These are phyloP conservation scores for Callipepla squamata DNA, from an alignment of 2,113 vertebrate genomes.

Conservation along the genomic window DNA sequence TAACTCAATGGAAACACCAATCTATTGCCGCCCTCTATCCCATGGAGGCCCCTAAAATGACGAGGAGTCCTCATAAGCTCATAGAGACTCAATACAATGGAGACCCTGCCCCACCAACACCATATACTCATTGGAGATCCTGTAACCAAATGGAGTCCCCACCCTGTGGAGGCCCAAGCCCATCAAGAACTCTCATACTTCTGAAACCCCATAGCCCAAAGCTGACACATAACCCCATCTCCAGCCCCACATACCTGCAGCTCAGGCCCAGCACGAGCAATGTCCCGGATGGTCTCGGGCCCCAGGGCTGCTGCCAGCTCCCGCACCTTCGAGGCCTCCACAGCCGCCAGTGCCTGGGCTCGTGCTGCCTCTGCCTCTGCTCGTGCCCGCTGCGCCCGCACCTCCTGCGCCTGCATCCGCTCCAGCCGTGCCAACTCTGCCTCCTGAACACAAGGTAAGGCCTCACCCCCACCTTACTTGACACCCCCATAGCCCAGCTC, in stretches of 20 bases:
- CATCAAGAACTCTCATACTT: no score
- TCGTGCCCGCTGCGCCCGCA: conserved; percentile 78
- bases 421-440: conserved; percentile 82
- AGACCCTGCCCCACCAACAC: no score
- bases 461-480: neutral
- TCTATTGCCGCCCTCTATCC: no score
- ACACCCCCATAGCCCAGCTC: conserved; percentile 2
- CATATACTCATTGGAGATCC: no score
- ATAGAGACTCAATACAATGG: no score
- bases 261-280: conserved; percentile 86
- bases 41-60: no score
- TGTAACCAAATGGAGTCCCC: no score
- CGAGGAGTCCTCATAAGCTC: no score
- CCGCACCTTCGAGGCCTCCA: conserved; percentile 82
- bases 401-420: conserved; percentile 85
- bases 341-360: conserved; percentile 75
- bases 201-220: neutral
- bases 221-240: no score
- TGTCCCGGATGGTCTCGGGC: conserved; percentile 80
- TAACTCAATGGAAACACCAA: no score
- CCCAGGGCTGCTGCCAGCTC: conserved; percentile 80
- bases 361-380: conserved; percentile 82
- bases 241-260: conserved; percentile 80
- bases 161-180: no score
- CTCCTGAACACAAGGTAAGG: neutral